Percentiles rank a stretch among this genome's conserved stretches.
phyloP scores from a whole-genome alignment of 2,888 invertebrate genomes.

The Bombylius major region DNA sequence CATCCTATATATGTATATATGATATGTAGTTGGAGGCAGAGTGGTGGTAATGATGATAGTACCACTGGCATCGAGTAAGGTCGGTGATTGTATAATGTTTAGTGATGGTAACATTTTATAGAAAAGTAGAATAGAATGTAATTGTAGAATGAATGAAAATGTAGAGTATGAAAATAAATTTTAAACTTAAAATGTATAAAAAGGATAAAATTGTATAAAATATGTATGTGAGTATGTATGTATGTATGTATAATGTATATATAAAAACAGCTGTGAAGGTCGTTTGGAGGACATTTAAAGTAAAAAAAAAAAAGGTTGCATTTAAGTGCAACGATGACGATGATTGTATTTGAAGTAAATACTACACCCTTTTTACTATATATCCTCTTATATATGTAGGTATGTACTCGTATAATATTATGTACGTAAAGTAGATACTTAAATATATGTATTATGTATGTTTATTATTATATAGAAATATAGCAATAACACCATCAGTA shows the following conservation, averaged over 20 bases:
- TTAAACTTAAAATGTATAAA: neutral
- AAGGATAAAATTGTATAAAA: no score
- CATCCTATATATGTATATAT: no score
- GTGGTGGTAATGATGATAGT: no score
- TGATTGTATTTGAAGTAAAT: neutral
- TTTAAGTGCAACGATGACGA: neutral
- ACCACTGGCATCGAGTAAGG: no score
- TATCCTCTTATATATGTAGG: neutral
- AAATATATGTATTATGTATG: neutral
- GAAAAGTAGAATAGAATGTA: no score
- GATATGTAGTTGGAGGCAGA: no score
- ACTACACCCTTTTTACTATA: neutral
- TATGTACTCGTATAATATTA: neutral
- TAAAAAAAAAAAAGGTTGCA: neutral
- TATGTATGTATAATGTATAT: neutral
- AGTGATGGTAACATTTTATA: no score
- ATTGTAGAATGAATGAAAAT: neutral
- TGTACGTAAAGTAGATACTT: no score
- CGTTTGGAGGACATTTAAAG: slow-evolving; percentile 7
- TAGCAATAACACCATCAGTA: no score
- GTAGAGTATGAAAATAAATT: neutral
- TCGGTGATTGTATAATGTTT: no score
- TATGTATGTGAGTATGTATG: no score
- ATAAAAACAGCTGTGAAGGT: slow-evolving; percentile 7
- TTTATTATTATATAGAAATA: no score